phyloP scores from a whole-genome alignment of 1,140 invertebrate genomes.

The Phthorimaea operculella region DNA sequence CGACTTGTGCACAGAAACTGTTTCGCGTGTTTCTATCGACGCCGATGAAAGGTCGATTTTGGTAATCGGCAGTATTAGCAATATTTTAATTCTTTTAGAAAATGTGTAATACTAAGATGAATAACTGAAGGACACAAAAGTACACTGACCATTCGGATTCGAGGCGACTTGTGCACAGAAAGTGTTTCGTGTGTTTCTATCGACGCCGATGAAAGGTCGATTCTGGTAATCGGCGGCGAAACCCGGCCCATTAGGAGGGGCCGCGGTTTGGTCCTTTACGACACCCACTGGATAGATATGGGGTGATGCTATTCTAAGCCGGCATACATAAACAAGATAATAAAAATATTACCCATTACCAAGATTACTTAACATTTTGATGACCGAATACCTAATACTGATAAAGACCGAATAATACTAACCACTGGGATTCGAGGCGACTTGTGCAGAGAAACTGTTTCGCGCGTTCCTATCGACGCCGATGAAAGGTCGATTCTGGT shows the following conservation, averaged over 20 bases:
- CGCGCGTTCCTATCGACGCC: constrained; percentile 24
- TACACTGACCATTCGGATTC: not conserved
- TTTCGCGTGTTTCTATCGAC: constrained; percentile 26
- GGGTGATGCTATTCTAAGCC: too few relatives aligned
- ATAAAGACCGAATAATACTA: not conserved
- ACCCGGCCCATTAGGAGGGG: not conserved
- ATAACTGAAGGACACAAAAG: too few relatives aligned
- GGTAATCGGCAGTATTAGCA: constrained; percentile 28
- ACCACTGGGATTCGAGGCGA: not conserved
- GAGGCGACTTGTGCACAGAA: constrained; percentile 14
- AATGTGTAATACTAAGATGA: too few relatives aligned
- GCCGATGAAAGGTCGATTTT: constrained; percentile 30
- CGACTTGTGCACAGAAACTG: constrained; percentile 19
- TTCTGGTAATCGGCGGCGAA: constrained; percentile 38
- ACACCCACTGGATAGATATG: too few relatives aligned
- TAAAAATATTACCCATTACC: too few relatives aligned
- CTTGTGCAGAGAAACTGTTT: constrained; percentile 23
- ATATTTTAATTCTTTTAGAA: too few relatives aligned
- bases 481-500: constrained; percentile 33
- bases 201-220: constrained; percentile 24
- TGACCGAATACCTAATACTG: too few relatives aligned
- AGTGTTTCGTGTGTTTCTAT: constrained; percentile 26
- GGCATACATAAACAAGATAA: too few relatives aligned
- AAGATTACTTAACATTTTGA: too few relatives aligned
- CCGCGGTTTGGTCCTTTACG: constrained; percentile 9